Percentiles rank a stretch among this genome's conserved stretches.
Conservation (phyloP, 2,888 invertebrate species). For the Neoascia interrupta region DNA sequence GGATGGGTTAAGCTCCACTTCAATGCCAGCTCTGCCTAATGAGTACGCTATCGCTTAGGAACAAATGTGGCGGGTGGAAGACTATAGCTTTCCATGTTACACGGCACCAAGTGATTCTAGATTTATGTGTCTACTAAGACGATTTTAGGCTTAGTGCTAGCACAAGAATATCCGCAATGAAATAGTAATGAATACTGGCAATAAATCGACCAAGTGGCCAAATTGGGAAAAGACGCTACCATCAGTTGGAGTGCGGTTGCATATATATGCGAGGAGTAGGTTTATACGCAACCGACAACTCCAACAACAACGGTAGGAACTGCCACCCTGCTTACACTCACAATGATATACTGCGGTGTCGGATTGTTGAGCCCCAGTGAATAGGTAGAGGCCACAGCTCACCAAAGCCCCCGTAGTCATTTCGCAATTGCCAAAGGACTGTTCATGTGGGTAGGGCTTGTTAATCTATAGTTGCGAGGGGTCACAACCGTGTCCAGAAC, state of each 20-base stretch:
- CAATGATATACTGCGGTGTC: slow-evolving; percentile 49
- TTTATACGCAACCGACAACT: slow-evolving; percentile 8
- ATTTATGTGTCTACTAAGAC: slow-evolving; percentile 67
- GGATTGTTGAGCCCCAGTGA: slow-evolving; percentile 50
- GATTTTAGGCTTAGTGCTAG: slow-evolving; percentile 66
- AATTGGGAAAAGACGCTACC: slow-evolving; percentile 43
- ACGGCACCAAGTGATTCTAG: slow-evolving; percentile 50
- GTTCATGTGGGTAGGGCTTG: slow-evolving; percentile 52
- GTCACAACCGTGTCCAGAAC: slow-evolving; percentile 26
- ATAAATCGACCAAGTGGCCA: slow-evolving; percentile 58
- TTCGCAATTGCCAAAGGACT: slow-evolving; percentile 63
- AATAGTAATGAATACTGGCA: slow-evolving; percentile 64
- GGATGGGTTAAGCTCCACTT: slow-evolving; percentile 47
- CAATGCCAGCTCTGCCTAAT: slow-evolving; percentile 52
- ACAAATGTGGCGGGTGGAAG: neutral
- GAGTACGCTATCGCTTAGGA: slow-evolving; percentile 16
- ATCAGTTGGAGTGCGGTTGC: slow-evolving; percentile 28
- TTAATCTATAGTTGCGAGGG: slow-evolving; percentile 56
- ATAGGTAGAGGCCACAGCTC: slow-evolving; percentile 31
- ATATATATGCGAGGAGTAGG: slow-evolving; percentile 22
- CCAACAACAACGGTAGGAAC: neutral
- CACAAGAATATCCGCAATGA: slow-evolving; percentile 57
- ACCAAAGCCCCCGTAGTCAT: no score
- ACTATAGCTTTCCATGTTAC: slow-evolving; percentile 18
- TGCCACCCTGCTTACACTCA: slow-evolving; percentile 1